Evolutionary conservation across 2,888 invertebrate species (phyloP), one percentile per base, ranked within the genome.

Genomic region (Perizoma affinitatum): DNA sequence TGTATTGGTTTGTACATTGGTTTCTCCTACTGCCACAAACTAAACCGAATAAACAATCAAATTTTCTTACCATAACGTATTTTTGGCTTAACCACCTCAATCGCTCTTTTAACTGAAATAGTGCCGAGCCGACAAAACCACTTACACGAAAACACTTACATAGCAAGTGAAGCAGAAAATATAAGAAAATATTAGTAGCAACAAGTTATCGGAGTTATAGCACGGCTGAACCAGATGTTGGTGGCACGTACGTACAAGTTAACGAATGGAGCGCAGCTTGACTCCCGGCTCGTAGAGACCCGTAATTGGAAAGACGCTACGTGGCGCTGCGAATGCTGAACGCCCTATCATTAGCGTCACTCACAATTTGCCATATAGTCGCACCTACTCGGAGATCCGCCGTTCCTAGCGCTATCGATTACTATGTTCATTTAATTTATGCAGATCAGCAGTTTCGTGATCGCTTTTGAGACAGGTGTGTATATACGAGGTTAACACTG

Each of bases 291-390:
- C 75, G 72, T 55, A 67, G 66, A 65, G 63, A 67, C 69, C 66
- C 82, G 83, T 89, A 90, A 90, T 90, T 90, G 90, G 88, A 86
- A 87, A 87, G 87, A 68, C 58, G 66, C 65, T 72, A 72, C 72
- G 70, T 72, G 66, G 68, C 68, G 66, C 80, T 82, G 79, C 82
- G 75, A 74, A 77, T 75, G 75, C 79, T 80, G 84, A 83, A 74
- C 84, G 83, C 80, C 83, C 84, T 86, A 86, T 90, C 90, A 90
- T 92, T 91, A 92, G 87, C 84, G 91, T 90, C 90, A 90, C 88
- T 91, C 90, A 90, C 83, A 82, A 85, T 86, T 85, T 86, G 76
- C 78, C 79, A 79, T 69, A 73, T 75, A 63, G 55, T 58, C 63
- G 52, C 63, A 63, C 58, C 58, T 63, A 55, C 56, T 49, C 52